Percentiles rank a stretch among this genome's conserved stretches.
These are phyloP conservation scores for Arion vulgaris DNA, from an alignment of 1,140 invertebrate species.

Conservation along the genomic window DNA sequence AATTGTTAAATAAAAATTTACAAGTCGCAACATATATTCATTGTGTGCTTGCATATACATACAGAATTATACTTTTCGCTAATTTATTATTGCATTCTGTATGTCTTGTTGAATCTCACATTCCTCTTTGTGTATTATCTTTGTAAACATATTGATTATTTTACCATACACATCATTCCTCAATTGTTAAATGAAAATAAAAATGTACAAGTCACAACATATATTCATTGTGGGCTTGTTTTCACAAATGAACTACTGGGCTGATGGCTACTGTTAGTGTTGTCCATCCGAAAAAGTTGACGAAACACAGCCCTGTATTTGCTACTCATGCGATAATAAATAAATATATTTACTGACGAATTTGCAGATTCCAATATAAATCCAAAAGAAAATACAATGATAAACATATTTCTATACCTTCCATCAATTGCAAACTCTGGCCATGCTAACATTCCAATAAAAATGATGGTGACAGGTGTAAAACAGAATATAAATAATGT, in stretches of 20 bases:
- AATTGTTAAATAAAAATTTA: too few species aligned
- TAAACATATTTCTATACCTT: constrained; percentile 17
- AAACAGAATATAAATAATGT: neutral
- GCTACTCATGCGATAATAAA: constrained; percentile 21
- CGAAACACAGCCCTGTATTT: neutral
- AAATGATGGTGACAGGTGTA: neutral
- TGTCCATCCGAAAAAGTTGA: neutral
- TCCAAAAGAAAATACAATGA: constrained; percentile 18
- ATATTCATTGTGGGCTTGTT: neutral
- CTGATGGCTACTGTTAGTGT: neutral
- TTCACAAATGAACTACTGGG: too few species aligned
- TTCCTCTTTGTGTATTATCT: too few species aligned
- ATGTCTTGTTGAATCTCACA: too few species aligned
- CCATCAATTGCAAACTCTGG: constrained; percentile 6
- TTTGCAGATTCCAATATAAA: constrained; percentile 7
- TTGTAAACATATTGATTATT: too few species aligned
- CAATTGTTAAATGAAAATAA: too few species aligned
- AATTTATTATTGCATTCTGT: too few species aligned
- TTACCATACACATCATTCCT: too few species aligned
- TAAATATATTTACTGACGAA: constrained; percentile 13
- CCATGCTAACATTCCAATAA: constrained; percentile 18
- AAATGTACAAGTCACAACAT: too few species aligned
- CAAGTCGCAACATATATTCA: neutral
- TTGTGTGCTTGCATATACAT: too few species aligned
- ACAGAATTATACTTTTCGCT: too few species aligned